phyloP scores from a whole-genome alignment of 2,113 vertebrate species.

The Zosterops lateralis region DNA sequence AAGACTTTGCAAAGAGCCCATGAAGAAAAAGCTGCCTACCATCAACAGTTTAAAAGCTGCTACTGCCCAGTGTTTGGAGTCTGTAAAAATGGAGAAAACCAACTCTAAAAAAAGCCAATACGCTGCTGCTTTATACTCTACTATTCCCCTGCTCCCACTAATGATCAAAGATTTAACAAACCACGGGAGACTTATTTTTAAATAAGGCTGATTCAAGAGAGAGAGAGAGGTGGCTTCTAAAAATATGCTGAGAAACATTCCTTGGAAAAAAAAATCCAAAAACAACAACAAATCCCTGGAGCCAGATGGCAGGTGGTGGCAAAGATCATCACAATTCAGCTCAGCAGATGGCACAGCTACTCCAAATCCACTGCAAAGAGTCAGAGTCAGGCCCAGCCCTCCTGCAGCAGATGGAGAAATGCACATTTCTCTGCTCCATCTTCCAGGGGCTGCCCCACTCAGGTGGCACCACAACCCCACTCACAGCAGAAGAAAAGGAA shows the following conservation, averaged over 20 bases:
- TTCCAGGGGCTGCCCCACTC: background rate
- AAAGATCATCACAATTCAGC: conserved; percentile 7
- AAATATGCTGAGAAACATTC: conserved; percentile 3
- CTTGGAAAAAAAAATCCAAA: background rate
- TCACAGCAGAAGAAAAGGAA: background rate
- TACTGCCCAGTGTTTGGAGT: background rate
- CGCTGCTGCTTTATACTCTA: background rate
- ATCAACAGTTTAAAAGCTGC: background rate
- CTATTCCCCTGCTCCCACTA: background rate
- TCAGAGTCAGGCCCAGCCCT: background rate
- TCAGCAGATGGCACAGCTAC: conserved; percentile 58
- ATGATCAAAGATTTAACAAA: background rate
- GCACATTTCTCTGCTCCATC: background rate
- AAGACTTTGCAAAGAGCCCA: background rate
- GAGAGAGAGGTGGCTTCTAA: conserved; percentile 1
- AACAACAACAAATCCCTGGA: background rate
- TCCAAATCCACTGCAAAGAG: conserved; percentile 1
- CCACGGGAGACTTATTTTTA: background rate
- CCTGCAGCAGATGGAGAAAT: conserved; percentile 32
- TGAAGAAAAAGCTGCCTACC: background rate
- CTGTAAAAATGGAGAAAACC: background rate
- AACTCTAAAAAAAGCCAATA: background rate
- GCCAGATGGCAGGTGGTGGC: conserved; percentile 52
- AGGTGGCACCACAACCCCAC: background rate
- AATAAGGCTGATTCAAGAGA: conserved; percentile 3